Conservation (phyloP, 1,140 invertebrate genomes). For the Leguminivora glycinivorella region DNA sequence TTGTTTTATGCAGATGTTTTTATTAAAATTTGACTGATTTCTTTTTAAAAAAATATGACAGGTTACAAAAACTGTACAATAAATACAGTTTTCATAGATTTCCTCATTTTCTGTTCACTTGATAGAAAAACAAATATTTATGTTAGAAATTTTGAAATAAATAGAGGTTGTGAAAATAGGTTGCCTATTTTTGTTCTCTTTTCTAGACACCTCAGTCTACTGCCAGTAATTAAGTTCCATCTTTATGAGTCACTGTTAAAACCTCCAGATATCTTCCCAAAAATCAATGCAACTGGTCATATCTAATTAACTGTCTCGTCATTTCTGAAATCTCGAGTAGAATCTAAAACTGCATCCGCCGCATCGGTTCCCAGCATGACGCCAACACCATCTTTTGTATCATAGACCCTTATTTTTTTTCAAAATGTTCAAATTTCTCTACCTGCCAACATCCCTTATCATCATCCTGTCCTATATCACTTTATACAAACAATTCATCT, state of each 20-base stretch:
- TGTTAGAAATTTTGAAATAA: too few species aligned
- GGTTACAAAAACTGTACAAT: not conserved
- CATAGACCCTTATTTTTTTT: conserved; percentile 76
- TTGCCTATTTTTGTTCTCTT: not conserved
- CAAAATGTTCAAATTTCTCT: conserved; percentile 76
- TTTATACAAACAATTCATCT: conserved; percentile 30
- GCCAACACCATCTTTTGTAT: conserved; percentile 72
- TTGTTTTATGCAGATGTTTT: conserved; percentile 65
- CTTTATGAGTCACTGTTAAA: not conserved
- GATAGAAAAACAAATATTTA: not conserved
- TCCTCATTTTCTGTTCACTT: not conserved
- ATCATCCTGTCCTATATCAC: conserved; percentile 31
- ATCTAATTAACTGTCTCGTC: conserved; percentile 71
- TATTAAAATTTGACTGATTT: conserved; percentile 30
- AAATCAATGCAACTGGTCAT: conserved; percentile 55
- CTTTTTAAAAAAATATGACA: not conserved
- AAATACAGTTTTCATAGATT: not conserved
- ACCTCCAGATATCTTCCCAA: conserved; percentile 30
- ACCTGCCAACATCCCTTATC: conserved; percentile 60
- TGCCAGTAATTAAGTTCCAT: not conserved
- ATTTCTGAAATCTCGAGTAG: conserved; percentile 64
- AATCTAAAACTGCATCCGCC: conserved; percentile 73
- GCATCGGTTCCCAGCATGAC: conserved; percentile 72
- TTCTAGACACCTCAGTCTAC: not conserved
- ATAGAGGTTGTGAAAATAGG: not conserved